phyloP scores from a whole-genome alignment of 2,797 vertebrate species.

The Sebastes minor region DNA sequence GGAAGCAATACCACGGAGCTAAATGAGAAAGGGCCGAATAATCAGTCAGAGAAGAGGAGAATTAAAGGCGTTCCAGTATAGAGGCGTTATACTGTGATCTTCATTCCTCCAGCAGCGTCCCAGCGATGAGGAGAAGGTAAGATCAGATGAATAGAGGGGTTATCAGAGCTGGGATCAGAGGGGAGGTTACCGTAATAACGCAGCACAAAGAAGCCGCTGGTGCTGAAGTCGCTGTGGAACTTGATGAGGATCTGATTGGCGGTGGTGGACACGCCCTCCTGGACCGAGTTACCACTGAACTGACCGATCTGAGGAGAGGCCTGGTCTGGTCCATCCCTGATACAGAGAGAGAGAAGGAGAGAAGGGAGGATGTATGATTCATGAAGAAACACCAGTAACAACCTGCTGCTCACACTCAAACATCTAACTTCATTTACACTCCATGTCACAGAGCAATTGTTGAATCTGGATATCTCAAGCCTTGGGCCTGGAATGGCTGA shows the following conservation, averaged over 20 bases:
- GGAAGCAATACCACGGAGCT: slow-evolving; percentile 16
- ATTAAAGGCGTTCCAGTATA: background rate
- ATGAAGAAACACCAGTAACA: slow-evolving; percentile 47
- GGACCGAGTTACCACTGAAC: slow-evolving; percentile 92
- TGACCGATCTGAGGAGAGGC: slow-evolving; percentile 95
- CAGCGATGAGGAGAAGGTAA: background rate
- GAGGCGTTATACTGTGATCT: background rate
- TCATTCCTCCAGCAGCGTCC: background rate
- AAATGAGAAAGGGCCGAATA: slow-evolving; percentile 33
- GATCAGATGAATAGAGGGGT: slow-evolving; percentile 19
- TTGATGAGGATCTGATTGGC: slow-evolving; percentile 97
- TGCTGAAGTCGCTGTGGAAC: slow-evolving; percentile 99
- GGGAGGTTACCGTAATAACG: slow-evolving; percentile 89
- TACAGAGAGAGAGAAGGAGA: background rate
- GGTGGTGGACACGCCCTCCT: slow-evolving; percentile 93
- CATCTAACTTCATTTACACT: background rate
- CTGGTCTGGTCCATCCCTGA: slow-evolving; percentile 96
- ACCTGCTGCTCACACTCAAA: background rate
- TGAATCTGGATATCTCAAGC: no score
- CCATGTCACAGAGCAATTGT: background rate
- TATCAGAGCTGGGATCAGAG: slow-evolving; percentile 30
- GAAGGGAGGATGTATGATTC: slow-evolving; percentile 3
- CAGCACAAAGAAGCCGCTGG: slow-evolving; percentile 96
- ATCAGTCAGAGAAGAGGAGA: slow-evolving; percentile 8
- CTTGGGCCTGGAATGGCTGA: no score